A percentile compares a stretch with the other conserved stretches of the same genome.
These are phyloP conservation scores for Chrysochloris asiatica DNA, from an alignment of 2,113 vertebrate species.

Conservation along the genomic window DNA sequence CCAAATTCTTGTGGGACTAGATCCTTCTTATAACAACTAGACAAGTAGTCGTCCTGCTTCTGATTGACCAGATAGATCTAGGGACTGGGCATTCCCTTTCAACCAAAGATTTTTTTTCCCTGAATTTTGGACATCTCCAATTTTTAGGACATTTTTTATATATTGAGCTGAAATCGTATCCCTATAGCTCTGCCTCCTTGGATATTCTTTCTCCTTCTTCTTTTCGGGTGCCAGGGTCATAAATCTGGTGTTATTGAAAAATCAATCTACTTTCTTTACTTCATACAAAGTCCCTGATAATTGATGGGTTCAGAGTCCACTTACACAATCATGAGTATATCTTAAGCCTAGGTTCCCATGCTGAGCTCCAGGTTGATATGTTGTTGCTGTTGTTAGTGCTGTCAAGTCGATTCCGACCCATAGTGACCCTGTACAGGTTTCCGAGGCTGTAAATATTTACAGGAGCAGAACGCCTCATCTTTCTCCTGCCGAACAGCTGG, in stretches of 20 bases:
- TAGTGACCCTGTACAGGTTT: too few species aligned
- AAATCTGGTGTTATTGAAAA: not conserved
- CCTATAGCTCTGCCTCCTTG: not conserved
- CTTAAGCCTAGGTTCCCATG: not conserved
- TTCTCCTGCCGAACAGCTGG: too few species aligned
- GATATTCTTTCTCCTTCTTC: not conserved
- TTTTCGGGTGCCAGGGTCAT: not conserved
- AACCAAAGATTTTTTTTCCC: not conserved
- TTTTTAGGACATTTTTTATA: conserved; percentile 24
- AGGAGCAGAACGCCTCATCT: too few species aligned
- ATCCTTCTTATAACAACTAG: not conserved
- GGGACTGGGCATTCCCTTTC: not conserved
- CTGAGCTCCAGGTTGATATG: not conserved
- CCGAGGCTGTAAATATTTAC: too few species aligned
- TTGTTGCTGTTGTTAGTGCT: not conserved
- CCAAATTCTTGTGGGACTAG: not conserved
- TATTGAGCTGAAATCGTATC: not conserved
- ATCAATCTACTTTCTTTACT: conserved; percentile 19
- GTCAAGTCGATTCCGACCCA: not conserved
- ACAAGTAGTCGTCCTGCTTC: not conserved
- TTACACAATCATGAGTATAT: not conserved
- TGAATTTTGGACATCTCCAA: not conserved
- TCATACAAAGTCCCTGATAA: not conserved
- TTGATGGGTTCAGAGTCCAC: not conserved
- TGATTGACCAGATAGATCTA: not conserved